Evolutionary conservation across 2,888 invertebrate species (phyloP).

Genomic region (Lymantria dispar): DNA sequence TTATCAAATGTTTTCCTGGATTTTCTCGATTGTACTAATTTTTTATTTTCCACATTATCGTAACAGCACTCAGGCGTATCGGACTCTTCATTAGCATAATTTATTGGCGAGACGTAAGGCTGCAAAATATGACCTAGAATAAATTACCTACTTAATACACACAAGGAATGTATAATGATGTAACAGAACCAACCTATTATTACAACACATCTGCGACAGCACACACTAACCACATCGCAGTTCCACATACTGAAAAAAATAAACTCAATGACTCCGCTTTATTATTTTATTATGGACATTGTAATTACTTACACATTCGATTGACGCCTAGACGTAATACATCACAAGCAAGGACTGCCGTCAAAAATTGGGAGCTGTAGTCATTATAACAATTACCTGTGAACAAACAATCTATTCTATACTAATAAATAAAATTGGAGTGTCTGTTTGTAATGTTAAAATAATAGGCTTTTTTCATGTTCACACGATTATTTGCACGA

Average conservation of each 20-base stretch:
- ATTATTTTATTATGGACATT: neutral
- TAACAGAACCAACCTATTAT: slow-evolving; percentile 9
- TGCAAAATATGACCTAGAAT: slow-evolving; percentile 79
- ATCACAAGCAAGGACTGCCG: slow-evolving; percentile 67
- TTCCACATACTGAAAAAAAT: slow-evolving; percentile 4
- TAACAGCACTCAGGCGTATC: slow-evolving; percentile 25
- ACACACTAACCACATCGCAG: slow-evolving; percentile 8
- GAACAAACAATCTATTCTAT: too few species aligned
- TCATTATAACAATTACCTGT: slow-evolving; percentile 72
- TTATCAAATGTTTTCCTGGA: slow-evolving; percentile 29
- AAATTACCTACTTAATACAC: slow-evolving; percentile 36
- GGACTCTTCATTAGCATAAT: slow-evolving; percentile 53
- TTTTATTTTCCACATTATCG: slow-evolving; percentile 43
- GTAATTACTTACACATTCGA: slow-evolving; percentile 61
- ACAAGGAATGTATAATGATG: neutral
- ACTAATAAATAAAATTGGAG: too few species aligned
- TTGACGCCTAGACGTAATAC: slow-evolving; percentile 62
- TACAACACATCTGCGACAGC: slow-evolving; percentile 9
- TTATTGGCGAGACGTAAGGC: slow-evolving; percentile 74
- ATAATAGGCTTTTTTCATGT: too few species aligned
- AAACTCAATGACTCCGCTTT: neutral
- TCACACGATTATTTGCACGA: too few species aligned
- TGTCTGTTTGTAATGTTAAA: too few species aligned
- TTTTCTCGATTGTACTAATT: slow-evolving; percentile 32
- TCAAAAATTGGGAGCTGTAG: slow-evolving; percentile 66